Evolutionary conservation across 2,797 vertebrate genomes (phyloP).

Genomic region (Echeneis naucrates): DNA sequence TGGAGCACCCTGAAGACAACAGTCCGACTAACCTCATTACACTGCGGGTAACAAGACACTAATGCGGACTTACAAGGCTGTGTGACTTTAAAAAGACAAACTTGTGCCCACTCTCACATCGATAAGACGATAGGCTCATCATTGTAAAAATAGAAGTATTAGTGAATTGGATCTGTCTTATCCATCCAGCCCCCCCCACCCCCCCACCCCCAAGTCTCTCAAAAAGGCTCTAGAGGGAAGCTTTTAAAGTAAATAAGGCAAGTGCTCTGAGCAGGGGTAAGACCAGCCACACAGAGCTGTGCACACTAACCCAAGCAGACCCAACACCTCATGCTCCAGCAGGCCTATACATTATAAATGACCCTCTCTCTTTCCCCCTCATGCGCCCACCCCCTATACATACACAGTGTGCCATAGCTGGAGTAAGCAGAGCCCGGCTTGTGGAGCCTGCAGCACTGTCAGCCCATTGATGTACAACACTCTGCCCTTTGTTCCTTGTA

Average conservation of each 20-base stretch:
- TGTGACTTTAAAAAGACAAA: slow-evolving; percentile 60
- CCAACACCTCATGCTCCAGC: slow-evolving; percentile 75
- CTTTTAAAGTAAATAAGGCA: slow-evolving; percentile 79
- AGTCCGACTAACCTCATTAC: slow-evolving; percentile 64
- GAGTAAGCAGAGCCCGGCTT: slow-evolving; percentile 78
- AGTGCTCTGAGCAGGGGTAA: slow-evolving; percentile 64
- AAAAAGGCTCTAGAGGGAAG: slow-evolving; percentile 71
- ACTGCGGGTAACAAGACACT: slow-evolving; percentile 69
- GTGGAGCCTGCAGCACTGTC: slow-evolving; percentile 78
- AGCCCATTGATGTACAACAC: slow-evolving; percentile 85
- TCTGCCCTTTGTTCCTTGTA: slow-evolving; percentile 84
- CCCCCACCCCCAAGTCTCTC: slow-evolving; percentile 65
- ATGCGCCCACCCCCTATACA: slow-evolving; percentile 64
- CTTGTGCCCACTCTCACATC: slow-evolving; percentile 41
- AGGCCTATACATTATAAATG: slow-evolving; percentile 86
- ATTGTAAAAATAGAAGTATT: slow-evolving; percentile 54
- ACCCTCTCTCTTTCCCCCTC: slow-evolving; percentile 63
- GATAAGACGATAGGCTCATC: slow-evolving; percentile 57
- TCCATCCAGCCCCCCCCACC: slow-evolving; percentile 50
- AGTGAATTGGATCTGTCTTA: slow-evolving; percentile 63
- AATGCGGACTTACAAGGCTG: slow-evolving; percentile 66
- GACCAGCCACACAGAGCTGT: slow-evolving; percentile 69
- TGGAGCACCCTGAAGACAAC: slow-evolving; percentile 57
- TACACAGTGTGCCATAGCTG: slow-evolving; percentile 70
- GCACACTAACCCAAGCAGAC: slow-evolving; percentile 72